A percentile compares a stretch with the other conserved stretches of the same genome.
phyloP scores from a whole-genome alignment of 2,888 invertebrate species.

The Eupsilia transversa region DNA sequence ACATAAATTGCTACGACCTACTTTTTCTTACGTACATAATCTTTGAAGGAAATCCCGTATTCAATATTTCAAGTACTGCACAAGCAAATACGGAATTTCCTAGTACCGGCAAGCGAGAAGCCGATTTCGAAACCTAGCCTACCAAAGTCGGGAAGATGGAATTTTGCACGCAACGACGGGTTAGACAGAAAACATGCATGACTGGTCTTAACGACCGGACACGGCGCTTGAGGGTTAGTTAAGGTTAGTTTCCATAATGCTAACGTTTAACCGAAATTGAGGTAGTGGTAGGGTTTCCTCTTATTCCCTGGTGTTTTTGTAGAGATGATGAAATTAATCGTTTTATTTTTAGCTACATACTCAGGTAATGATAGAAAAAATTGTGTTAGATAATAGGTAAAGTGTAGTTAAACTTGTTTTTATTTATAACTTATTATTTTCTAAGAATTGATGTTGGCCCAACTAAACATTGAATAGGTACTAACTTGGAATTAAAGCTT shows the following conservation, averaged over 20 bases:
- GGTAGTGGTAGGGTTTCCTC: constrained; percentile 26
- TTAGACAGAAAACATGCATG: constrained; percentile 59
- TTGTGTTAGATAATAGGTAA: background rate
- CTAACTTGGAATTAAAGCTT: background rate
- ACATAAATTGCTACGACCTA: background rate
- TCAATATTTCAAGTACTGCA: constrained; percentile 49
- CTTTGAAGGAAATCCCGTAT: constrained; percentile 26
- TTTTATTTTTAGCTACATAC: background rate
- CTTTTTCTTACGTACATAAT: background rate
- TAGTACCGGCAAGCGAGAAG: constrained; percentile 22
- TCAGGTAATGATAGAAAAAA: background rate
- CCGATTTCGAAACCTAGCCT: constrained; percentile 41
- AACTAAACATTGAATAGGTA: background rate
- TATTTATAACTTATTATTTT: background rate
- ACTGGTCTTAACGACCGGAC: constrained; percentile 62
- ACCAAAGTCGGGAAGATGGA: constrained; percentile 55
- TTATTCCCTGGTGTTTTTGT: constrained; percentile 7
- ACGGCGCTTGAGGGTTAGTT: constrained; percentile 54
- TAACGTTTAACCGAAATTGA: constrained; percentile 57
- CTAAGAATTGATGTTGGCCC: background rate
- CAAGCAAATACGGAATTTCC: constrained; percentile 33
- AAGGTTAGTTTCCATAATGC: constrained; percentile 58
- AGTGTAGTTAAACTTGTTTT: background rate
- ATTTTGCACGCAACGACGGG: constrained; percentile 59
- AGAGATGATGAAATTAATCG: background rate